Evolutionary conservation across 2,113 vertebrate genomes (phyloP).

Genomic region (Holacanthus passer): DNA sequence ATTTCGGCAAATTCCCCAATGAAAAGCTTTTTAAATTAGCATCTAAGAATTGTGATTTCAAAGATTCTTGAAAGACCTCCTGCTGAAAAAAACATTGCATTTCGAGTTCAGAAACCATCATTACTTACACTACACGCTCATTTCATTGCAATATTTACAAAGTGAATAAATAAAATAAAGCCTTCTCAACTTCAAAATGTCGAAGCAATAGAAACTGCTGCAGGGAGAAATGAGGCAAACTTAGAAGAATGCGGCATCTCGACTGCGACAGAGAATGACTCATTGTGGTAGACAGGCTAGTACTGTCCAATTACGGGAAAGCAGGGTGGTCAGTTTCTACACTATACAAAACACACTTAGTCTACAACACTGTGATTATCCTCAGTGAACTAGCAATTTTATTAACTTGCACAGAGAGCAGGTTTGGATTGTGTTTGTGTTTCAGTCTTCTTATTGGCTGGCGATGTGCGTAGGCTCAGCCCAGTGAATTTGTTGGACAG

Average conservation of each 20-base stretch:
- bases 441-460: neutral
- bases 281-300: constrained; percentile 15
- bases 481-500: neutral
- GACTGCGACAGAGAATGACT: constrained; percentile 33
- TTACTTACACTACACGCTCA: constrained; percentile 4
- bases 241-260: constrained; percentile 28
- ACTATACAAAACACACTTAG: constrained; percentile 12
- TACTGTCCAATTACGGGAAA: neutral
- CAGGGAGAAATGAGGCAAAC: constrained; percentile 23
- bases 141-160: constrained; percentile 47
- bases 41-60: constrained; percentile 17
- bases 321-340: constrained; percentile 15
- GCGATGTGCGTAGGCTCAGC: neutral
- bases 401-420: constrained; percentile 11
- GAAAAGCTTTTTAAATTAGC: constrained; percentile 20
- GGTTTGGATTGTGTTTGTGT: neutral
- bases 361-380: constrained; percentile 11
- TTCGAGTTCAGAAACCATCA: constrained; percentile 23
- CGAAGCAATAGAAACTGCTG: neutral
- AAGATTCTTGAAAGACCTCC: constrained; percentile 17
- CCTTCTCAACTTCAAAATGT: constrained; percentile 29
- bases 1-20: neutral
- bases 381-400: neutral
- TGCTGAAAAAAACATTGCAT: neutral
- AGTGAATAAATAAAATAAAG: constrained; percentile 41